These are phyloP conservation scores for Neoseiulus cucumeris DNA, from an alignment of 1,140 invertebrate genomes.

Conservation along the genomic window DNA sequence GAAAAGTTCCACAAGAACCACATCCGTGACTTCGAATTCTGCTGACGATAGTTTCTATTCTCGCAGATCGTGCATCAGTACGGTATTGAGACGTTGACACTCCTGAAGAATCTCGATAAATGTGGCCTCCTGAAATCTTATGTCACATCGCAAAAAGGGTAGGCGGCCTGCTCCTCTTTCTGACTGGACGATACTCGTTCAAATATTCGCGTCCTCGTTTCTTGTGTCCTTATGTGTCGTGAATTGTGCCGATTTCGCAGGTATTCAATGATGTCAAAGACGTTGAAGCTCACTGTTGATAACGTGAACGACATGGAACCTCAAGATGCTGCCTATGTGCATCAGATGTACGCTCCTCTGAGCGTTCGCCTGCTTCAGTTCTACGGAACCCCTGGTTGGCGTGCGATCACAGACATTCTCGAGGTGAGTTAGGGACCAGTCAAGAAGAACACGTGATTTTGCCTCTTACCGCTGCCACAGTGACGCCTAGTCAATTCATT, in stretches of 20 bases:
- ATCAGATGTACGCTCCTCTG: constrained; percentile 77
- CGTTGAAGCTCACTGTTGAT: constrained; percentile 15
- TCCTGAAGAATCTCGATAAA: constrained; percentile 67
- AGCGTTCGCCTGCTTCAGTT: constrained; percentile 67
- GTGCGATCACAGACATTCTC: constrained; percentile 43
- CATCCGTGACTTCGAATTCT: no score
- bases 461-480: no score
- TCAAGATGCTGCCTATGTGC: constrained; percentile 77
- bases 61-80: constrained; percentile 49
- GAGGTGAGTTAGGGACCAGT: constrained; percentile 22
- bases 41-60: no score
- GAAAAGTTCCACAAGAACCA: constrained; percentile 3
- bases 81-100: constrained; percentile 62
- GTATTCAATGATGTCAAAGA: constrained; percentile 17
- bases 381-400: constrained; percentile 60
- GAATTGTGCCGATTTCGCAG: constrained; percentile 33
- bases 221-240: not conserved
- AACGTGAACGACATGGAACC: constrained; percentile 32
- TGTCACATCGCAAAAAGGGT: not conserved
- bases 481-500: no score
- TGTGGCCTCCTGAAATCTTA: constrained; percentile 46
- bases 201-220: not conserved
- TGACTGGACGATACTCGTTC: not conserved
- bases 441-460: no score
- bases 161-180: not conserved